Percentiles rank a stretch among this genome's conserved stretches.
Evolutionary conservation across 1,140 invertebrate species (phyloP).

Genomic region (Drosophila pandora): DNA sequence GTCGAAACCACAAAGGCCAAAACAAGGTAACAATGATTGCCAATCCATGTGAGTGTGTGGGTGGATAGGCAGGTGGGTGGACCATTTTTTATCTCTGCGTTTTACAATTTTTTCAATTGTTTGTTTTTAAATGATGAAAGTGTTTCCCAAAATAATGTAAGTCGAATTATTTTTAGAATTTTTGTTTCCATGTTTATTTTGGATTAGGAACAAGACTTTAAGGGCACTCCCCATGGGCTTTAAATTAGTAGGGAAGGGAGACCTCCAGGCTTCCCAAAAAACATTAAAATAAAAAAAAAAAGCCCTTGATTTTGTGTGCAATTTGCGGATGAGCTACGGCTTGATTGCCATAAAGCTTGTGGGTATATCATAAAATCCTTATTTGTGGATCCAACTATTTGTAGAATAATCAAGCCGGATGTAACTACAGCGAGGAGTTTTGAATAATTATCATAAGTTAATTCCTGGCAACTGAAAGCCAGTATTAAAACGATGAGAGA

Average conservation of each 20-base stretch:
- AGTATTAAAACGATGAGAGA: slow-evolving; percentile 23
- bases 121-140: slow-evolving; percentile 47
- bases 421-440: background rate
- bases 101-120: slow-evolving; percentile 62
- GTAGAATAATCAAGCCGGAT: background rate
- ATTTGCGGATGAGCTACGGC: slow-evolving; percentile 22
- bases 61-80: slow-evolving; percentile 18
- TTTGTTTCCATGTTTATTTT: background rate
- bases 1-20: slow-evolving; percentile 52
- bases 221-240: background rate
- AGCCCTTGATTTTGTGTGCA: slow-evolving; percentile 2
- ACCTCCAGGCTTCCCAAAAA: background rate
- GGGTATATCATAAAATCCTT: background rate
- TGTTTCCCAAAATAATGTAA: background rate
- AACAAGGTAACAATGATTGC: slow-evolving; percentile 38
- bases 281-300: slow-evolving; percentile 4
- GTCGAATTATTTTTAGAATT: background rate
- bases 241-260: slow-evolving; percentile 7
- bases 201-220: too few species aligned
- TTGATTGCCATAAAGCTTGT: slow-evolving; percentile 31
- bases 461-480: slow-evolving; percentile 37
- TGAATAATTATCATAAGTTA: slow-evolving; percentile 27
- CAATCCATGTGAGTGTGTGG: slow-evolving; percentile 57
- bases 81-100: slow-evolving; percentile 12
- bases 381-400: slow-evolving; percentile 11